Evolutionary conservation across 2,797 vertebrate species (phyloP).

Genomic region (Danionella dracula): DNA sequence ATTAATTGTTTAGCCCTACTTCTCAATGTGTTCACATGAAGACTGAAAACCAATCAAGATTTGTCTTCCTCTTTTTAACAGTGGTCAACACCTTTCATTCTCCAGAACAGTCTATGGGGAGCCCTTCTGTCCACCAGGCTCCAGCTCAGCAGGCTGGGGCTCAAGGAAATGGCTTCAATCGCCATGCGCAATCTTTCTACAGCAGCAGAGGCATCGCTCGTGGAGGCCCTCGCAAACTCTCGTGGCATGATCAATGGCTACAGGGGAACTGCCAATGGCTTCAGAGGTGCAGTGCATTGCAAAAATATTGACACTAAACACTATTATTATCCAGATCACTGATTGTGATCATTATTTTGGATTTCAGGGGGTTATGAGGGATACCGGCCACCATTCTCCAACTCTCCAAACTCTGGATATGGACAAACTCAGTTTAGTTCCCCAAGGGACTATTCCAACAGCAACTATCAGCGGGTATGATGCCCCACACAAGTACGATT

Average conservation of each 20-base stretch:
- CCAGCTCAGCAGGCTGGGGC: slow-evolving; percentile 66
- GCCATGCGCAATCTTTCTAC: slow-evolving; percentile 89
- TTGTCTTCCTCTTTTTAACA: slow-evolving; percentile 39
- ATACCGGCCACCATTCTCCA: slow-evolving; percentile 89
- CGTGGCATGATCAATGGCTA: slow-evolving; percentile 93
- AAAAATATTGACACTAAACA: too few relatives aligned
- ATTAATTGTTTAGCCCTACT: too few relatives aligned
- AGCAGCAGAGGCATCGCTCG: slow-evolving; percentile 90
- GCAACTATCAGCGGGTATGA: slow-evolving; percentile 88
- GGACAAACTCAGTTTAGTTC: slow-evolving; percentile 89
- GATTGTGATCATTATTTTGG: not conserved
- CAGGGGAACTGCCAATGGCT: slow-evolving; percentile 89
- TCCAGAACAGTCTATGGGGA: slow-evolving; percentile 81
- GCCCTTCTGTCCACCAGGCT: slow-evolving; percentile 69
- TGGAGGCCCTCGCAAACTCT: slow-evolving; percentile 84
- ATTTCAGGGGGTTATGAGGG: slow-evolving; percentile 87
- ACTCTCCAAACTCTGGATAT: slow-evolving; percentile 90
- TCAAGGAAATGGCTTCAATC: slow-evolving; percentile 81
- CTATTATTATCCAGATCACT: too few relatives aligned
- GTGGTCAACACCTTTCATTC: slow-evolving; percentile 91
- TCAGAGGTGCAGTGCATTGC: slow-evolving; percentile 74
- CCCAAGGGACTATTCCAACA: slow-evolving; percentile 89
- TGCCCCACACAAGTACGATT: too few relatives aligned
- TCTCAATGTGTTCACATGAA: too few relatives aligned
- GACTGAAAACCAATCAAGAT: not conserved